Evolutionary conservation across 2,113 vertebrate genomes (phyloP).

Genomic region (Corydoras maculifer): DNA sequence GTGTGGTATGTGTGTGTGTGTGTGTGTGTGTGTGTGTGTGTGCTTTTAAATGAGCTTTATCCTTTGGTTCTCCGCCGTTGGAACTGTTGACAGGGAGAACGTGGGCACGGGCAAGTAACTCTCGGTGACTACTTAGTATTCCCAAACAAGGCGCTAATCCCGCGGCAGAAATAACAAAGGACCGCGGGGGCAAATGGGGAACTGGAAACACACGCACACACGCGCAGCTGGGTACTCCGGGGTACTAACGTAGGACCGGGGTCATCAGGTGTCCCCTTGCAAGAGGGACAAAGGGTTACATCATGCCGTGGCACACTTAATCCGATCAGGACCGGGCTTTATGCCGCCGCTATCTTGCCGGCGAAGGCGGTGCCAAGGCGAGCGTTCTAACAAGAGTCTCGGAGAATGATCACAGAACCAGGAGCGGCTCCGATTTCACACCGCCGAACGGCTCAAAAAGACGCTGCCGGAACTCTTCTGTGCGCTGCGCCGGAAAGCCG

Average conservation of each 20-base stretch:
- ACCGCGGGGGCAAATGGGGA: not conserved
- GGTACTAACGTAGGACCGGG: no score
- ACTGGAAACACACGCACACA: not conserved
- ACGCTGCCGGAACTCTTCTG: constrained; percentile 63
- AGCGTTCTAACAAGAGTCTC: constrained; percentile 74
- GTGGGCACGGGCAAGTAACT: constrained; percentile 34
- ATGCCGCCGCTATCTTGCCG: constrained; percentile 69
- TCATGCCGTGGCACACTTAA: constrained; percentile 71
- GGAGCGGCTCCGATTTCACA: constrained; percentile 72
- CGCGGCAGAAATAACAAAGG: constrained; percentile 4
- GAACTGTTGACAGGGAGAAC: constrained; percentile 32
- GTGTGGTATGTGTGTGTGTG: constrained; percentile 16
- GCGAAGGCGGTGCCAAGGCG: constrained; percentile 70
- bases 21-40: constrained; percentile 30
- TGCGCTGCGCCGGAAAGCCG: no score
- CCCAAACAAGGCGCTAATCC: constrained; percentile 31
- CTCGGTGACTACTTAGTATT: constrained; percentile 27
- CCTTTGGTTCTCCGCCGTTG: constrained; percentile 25
- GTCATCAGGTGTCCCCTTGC: constrained; percentile 46
- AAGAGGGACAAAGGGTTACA: constrained; percentile 68
- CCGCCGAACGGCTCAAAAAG: constrained; percentile 66
- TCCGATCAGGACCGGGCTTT: constrained; percentile 71
- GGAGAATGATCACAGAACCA: constrained; percentile 67
- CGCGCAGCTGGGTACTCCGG: constrained; percentile 5
- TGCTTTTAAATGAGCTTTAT: constrained; percentile 33